A percentile compares a stretch with the other conserved stretches of the same genome.
phyloP scores from a whole-genome alignment of 2,797 vertebrate species.

The Micromesistius poutassou region DNA sequence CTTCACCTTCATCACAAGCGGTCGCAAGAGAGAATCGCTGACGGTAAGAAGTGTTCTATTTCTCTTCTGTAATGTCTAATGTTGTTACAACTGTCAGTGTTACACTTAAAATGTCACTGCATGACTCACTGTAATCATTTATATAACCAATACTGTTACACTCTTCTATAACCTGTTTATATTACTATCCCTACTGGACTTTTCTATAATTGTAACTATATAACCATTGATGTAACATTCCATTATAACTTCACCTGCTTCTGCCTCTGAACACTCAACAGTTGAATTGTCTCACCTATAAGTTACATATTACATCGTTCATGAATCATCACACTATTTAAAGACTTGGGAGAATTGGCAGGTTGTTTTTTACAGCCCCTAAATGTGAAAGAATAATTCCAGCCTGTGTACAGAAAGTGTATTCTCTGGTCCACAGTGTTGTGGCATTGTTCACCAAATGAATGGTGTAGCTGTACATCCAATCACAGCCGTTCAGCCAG shows the following conservation, averaged over 20 bases:
- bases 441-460: background rate
- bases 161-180: too few species aligned
- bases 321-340: background rate
- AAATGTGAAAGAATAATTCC: background rate
- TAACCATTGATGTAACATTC: too few species aligned
- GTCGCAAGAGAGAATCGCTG: constrained; percentile 78
- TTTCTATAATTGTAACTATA: too few species aligned
- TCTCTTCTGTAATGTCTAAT: background rate
- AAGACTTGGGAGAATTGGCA: background rate
- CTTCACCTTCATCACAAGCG: constrained; percentile 79
- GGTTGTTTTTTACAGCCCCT: background rate
- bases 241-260: too few species aligned
- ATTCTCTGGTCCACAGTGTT: background rate
- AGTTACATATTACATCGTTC: background rate
- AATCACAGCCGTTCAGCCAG: background rate
- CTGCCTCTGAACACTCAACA: background rate
- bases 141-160: background rate
- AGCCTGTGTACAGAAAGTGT: background rate
- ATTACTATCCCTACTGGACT: too few species aligned
- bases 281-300: background rate
- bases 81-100: background rate
- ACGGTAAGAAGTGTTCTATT: constrained; percentile 62
- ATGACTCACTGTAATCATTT: background rate
- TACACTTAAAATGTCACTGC: background rate
- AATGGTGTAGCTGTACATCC: background rate